Evolutionary conservation across 2,113 vertebrate species (phyloP).

Genomic region (Salvator merianae): DNA sequence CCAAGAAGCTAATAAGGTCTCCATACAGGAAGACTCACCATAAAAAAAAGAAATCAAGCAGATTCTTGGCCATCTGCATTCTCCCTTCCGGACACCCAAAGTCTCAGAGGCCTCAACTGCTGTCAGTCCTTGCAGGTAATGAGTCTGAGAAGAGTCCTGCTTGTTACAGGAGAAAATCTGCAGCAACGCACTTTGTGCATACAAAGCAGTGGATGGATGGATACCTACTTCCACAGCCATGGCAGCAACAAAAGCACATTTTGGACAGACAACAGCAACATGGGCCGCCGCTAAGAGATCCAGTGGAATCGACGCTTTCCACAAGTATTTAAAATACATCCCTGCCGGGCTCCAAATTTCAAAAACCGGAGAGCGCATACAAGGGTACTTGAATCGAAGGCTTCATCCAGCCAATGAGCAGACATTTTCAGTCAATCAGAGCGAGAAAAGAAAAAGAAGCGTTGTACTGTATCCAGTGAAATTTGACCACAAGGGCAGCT

Average conservation of each 20-base stretch:
- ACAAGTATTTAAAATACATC: neutral
- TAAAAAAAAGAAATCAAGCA: neutral
- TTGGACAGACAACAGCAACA: accelerated
- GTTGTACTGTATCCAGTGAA: neutral
- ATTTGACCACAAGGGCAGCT: neutral
- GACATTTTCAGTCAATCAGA: neutral
- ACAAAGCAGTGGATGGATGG: neutral
- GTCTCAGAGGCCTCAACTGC: slow-evolving; percentile 3
- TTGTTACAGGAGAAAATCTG: neutral
- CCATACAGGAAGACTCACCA: slow-evolving; percentile 17
- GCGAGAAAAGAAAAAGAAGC: neutral
- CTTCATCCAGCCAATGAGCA: neutral
- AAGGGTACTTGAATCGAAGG: neutral
- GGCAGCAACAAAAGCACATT: too few relatives aligned
- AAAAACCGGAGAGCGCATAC: neutral
- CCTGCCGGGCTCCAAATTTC: accelerated
- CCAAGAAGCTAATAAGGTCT: neutral
- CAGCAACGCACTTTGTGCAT: neutral
- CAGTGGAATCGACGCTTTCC: neutral
- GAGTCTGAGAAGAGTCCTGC: accelerated
- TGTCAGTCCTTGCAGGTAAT: slow-evolving; percentile 14
- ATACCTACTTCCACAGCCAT: neutral
- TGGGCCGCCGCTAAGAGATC: neutral
- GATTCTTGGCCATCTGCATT: neutral
- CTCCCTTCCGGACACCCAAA: neutral